Evolutionary conservation across 1,140 invertebrate genomes (phyloP).

Genomic region (Cardiocondyla obscurior): DNA sequence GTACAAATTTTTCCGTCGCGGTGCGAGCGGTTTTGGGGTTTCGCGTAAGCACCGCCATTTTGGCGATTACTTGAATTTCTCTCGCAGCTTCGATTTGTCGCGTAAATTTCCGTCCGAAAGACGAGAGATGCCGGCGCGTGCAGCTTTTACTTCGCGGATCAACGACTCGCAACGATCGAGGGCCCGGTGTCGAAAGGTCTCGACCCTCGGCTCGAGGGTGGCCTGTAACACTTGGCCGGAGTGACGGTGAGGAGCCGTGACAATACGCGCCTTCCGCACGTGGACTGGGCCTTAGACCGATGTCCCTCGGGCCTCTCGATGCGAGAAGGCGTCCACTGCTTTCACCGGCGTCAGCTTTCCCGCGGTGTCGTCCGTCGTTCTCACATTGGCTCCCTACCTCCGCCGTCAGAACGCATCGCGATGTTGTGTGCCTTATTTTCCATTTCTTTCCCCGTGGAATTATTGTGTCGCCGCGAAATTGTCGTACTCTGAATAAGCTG

Average conservation of each 20-base stretch:
- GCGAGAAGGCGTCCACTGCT: constrained; percentile 72
- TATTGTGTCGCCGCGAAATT: constrained; percentile 5
- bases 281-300: constrained; percentile 68
- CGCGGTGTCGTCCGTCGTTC: constrained; percentile 64
- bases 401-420: constrained; percentile 27
- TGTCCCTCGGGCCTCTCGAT: constrained; percentile 64
- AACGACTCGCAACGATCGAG: background rate
- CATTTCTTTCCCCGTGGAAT: constrained; percentile 37
- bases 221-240: background rate
- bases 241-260: constrained; percentile 24
- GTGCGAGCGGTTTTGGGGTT: background rate
- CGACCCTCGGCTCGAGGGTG: too few relatives aligned
- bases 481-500: constrained; percentile 25
- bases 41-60: constrained; percentile 18
- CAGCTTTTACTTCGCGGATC: background rate
- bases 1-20: constrained; percentile 5
- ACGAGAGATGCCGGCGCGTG: background rate
- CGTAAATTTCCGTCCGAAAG: background rate
- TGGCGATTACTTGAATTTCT: constrained; percentile 17
- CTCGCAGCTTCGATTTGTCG: background rate
- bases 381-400: constrained; percentile 67
- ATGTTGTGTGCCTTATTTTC: constrained; percentile 57
- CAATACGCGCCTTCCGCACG: constrained; percentile 62
- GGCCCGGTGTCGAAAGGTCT: background rate
- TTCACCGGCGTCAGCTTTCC: constrained; percentile 80